Evolutionary conservation across 2,113 vertebrate genomes (phyloP).

Genomic region (Thunnus thynnus): DNA sequence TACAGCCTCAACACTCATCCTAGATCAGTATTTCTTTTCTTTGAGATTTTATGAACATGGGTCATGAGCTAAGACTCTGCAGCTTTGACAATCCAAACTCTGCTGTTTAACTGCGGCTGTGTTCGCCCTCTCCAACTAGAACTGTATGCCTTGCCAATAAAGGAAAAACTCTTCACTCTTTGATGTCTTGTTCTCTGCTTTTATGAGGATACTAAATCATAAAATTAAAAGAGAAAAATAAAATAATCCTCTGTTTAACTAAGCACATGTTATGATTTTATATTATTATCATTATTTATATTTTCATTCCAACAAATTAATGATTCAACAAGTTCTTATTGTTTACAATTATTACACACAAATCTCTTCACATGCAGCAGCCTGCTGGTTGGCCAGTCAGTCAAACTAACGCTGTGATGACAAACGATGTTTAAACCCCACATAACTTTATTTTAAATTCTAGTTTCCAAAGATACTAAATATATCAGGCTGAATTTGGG

Average conservation of each 20-base stretch:
- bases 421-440: no score
- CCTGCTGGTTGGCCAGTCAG: neutral
- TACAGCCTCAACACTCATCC: slow-evolving; percentile 29
- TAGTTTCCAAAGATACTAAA: no score
- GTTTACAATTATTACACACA: neutral
- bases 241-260: neutral
- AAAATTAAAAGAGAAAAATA: neutral
- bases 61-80: slow-evolving; percentile 62
- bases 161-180: slow-evolving; percentile 69
- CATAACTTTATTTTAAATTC: no score
- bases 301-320: no score
- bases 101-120: slow-evolving; percentile 78
- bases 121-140: slow-evolving; percentile 74
- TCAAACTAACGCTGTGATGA: no score
- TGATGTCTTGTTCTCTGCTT: slow-evolving; percentile 38
- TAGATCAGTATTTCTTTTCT: slow-evolving; percentile 50
- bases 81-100: slow-evolving; percentile 84
- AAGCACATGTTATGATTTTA: no score
- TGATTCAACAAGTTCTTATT: neutral
- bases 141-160: slow-evolving; percentile 83
- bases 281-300: no score
- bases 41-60: slow-evolving; percentile 51
- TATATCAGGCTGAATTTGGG: no score
- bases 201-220: neutral
- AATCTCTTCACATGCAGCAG: neutral